Conservation (phyloP, 2,113 vertebrate genomes). For the Bubo bubo region DNA sequence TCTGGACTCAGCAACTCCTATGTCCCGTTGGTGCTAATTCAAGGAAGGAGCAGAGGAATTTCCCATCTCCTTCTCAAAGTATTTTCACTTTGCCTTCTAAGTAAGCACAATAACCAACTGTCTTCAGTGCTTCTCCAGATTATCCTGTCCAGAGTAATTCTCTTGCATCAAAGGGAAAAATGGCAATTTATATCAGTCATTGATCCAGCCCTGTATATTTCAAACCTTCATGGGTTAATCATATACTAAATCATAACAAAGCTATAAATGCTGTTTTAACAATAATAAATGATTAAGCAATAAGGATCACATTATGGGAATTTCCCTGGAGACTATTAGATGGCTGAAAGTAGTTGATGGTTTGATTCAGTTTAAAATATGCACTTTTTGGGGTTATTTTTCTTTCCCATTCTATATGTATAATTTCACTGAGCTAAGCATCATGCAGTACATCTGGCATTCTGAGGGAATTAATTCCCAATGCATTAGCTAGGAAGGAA, state of each 20-base stretch:
- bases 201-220: background rate
- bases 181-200: background rate
- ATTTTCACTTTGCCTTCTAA: background rate
- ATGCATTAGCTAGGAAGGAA: background rate
- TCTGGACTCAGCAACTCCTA: background rate
- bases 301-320: background rate
- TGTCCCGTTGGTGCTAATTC: background rate
- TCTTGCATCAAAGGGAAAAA: background rate
- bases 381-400: background rate
- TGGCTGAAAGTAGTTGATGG: background rate
- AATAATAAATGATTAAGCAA: background rate
- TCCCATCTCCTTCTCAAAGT: background rate
- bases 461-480: background rate
- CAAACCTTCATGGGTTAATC: background rate
- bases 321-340: background rate
- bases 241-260: background rate
- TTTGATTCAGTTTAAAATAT: background rate
- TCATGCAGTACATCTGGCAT: background rate
- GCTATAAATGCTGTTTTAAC: background rate
- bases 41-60: background rate
- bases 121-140: background rate
- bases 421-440: background rate
- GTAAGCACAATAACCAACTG: background rate
- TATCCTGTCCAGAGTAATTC: background rate
- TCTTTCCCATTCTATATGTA: background rate